Conservation (phyloP, 2,797 vertebrate genomes). For the Chiloscyllium punctatum region DNA sequence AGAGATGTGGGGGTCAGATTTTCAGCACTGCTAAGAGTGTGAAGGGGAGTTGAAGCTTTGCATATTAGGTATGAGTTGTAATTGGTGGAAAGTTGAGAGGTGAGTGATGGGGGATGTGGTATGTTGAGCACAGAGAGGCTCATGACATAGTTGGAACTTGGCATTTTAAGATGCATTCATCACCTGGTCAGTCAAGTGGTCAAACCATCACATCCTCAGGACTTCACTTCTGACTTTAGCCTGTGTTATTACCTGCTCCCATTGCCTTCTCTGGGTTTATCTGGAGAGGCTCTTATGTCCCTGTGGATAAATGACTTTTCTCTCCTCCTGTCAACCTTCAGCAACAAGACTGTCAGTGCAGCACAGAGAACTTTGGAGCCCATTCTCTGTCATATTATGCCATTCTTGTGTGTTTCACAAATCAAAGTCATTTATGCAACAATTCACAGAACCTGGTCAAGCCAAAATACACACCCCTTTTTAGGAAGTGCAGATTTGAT, state of each 20-base stretch:
- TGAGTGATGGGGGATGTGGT: no score
- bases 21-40: no score
- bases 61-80: no score
- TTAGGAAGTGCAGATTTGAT: background rate
- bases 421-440: background rate
- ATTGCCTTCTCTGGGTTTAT: background rate
- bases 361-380: background rate
- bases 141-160: background rate
- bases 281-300: background rate
- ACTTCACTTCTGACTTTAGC: no score
- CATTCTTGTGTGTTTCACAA: background rate
- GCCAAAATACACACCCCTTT: background rate
- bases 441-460: background rate
- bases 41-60: no score
- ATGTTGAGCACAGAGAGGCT: no score
- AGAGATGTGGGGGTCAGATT: no score
- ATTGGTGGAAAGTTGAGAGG: no score
- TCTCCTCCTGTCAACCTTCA: background rate
- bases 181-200: background rate
- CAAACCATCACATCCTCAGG: background rate
- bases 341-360: background rate
- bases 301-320: no score
- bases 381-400: background rate
- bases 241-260: background rate
- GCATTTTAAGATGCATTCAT: background rate